Base-by-base conservation (phyloP, 1,140 invertebrate genomes). In the Pteromalus puparum region DNA sequence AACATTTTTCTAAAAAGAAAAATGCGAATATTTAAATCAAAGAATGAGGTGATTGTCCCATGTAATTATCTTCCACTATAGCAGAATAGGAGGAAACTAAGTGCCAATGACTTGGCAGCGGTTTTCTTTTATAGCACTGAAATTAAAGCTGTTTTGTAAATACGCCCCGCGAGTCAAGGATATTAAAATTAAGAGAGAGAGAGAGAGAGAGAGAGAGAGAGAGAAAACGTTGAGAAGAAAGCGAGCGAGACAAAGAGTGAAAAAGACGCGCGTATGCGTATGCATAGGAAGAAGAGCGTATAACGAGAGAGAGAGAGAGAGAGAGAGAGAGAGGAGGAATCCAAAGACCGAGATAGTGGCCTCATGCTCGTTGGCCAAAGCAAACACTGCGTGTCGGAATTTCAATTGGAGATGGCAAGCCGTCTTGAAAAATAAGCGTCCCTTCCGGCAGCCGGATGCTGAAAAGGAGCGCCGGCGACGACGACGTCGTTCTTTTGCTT, bases 311-410 rank as follows among this genome's bases (percentile, higher is more conserved):
- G 9, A 42, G 9, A 42, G 9, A 42, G 9, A 42, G 9, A 42
- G 9, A n/a, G n/a, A n/a, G 38, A 34, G 30, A 34, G 38, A 42
- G 9, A 42, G 9, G 38, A 53, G 48, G 15, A 53, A 21, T 53
- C 48, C 48, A 53, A 53, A 53, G 48, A 5, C 48, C 18, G 48
- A 67, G 53, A 42, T 38, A n/a, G 28, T 53, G 34, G 78, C 26
- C 61, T 46, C 5, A 2, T 6, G 18, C 7, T 68, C n/a, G 68
- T 34, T 42, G 30, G 48, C 21, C 12, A 74, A 65, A 12, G 70
- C 70, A 74, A 82, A 74, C 68, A 73, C 28, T 42, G 48, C 48
- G 72, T 65, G 80, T 82, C 21, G 70, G 48, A 82, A 82, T 82
- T 82, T 30, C 42, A 75, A 82, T 74, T 65, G 21, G 28, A 61